phyloP scores from a whole-genome alignment of 2,113 vertebrate genomes.

The Protobothrops flavoviridis region DNA sequence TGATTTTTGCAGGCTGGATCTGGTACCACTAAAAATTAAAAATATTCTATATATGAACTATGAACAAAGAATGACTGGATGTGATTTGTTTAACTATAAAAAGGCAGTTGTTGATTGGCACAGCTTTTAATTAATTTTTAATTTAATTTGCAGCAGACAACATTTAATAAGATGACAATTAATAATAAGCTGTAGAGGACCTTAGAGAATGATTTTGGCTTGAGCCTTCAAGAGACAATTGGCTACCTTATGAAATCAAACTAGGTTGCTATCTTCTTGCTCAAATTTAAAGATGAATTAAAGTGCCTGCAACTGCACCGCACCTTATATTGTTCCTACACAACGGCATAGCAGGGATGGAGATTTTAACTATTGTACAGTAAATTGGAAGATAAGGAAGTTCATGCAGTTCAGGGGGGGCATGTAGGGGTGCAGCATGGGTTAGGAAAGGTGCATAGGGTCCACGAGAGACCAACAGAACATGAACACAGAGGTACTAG shows the following conservation, averaged over 20 bases:
- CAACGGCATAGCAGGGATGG: no score
- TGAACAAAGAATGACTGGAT: neutral
- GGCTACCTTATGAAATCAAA: neutral
- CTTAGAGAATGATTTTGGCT: neutral
- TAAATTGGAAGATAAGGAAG: neutral
- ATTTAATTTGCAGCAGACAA: constrained; percentile 20
- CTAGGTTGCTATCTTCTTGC: neutral
- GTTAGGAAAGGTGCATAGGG: neutral
- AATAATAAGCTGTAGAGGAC: neutral
- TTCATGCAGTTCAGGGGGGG: neutral
- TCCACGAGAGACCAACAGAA: neutral
- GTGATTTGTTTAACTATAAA: constrained; percentile 10
- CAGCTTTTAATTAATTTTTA: neutral
- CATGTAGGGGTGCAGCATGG: neutral
- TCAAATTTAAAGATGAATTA: neutral
- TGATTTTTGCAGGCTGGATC: no score
- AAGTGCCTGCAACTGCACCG: neutral
- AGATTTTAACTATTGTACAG: no score
- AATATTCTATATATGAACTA: neutral
- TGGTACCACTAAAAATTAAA: accelerated
- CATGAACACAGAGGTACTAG: neutral
- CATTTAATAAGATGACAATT: neutral
- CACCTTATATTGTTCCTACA: no score
- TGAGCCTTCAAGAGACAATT: neutral
- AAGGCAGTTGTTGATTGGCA: neutral